A percentile compares a stretch with the other conserved stretches of the same genome.
These are phyloP conservation scores for Perognathus longimembris DNA, from an alignment of 2,113 vertebrate genomes.

Conservation along the genomic window DNA sequence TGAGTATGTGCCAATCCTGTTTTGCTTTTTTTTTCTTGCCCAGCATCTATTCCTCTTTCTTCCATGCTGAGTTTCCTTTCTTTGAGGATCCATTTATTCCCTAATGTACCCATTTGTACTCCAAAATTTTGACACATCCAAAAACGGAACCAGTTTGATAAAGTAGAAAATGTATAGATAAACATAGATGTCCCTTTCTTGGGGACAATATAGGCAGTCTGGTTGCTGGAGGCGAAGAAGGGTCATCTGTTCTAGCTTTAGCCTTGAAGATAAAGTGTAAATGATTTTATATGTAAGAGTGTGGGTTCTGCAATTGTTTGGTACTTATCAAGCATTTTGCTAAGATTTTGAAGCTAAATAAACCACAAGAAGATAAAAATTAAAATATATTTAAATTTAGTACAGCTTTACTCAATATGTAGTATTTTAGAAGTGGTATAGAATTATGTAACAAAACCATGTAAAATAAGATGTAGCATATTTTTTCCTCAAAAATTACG, in stretches of 20 bases:
- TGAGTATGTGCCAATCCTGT: neutral
- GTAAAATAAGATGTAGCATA: neutral
- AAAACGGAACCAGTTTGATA: neutral
- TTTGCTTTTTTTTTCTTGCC: neutral
- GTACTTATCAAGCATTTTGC: neutral
- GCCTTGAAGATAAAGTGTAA: neutral
- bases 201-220: neutral
- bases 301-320: neutral
- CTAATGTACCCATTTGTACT: neutral
- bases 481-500: neutral
- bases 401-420: neutral
- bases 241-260: neutral
- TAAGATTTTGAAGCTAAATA: neutral
- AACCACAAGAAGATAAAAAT: neutral
- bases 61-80: neutral
- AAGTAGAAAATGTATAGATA: neutral
- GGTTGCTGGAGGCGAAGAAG: neutral
- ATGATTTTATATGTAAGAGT: neutral
- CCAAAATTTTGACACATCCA: neutral
- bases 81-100: neutral
- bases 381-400: slow-evolving; percentile 3
- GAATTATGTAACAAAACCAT: slow-evolving; percentile 1
- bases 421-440: slow-evolving; percentile 1
- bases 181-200: neutral
- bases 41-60: neutral